Conservation (phyloP, 1,140 invertebrate genomes). For the Drosophila cardini region DNA sequence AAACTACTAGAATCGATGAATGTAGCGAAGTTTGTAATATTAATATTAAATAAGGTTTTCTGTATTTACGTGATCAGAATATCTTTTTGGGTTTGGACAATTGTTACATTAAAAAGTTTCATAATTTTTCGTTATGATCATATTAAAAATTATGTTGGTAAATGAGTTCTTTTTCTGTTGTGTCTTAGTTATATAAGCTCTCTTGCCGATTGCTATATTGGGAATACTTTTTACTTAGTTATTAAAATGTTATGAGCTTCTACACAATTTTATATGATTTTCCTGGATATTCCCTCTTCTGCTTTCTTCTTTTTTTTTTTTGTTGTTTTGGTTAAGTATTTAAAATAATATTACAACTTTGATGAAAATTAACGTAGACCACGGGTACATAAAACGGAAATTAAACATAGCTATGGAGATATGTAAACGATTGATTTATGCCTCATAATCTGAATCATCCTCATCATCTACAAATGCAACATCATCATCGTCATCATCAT, state of each 20-base stretch:
- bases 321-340: constrained; percentile 37
- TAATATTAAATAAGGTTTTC: constrained; percentile 17
- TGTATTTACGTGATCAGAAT: background rate
- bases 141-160: constrained; percentile 7
- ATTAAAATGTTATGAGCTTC: background rate
- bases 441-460: constrained; percentile 73
- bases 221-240: constrained; percentile 35
- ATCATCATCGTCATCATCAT: constrained; percentile 40
- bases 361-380: constrained; percentile 1
- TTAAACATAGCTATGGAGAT: background rate
- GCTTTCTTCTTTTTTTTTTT: background rate
- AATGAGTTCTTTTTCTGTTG: background rate
- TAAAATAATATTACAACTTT: constrained; percentile 33
- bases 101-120: constrained; percentile 11
- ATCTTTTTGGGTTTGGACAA: background rate
- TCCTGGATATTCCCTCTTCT: constrained; percentile 5
- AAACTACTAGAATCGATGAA: constrained; percentile 57
- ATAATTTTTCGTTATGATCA: constrained; percentile 6
- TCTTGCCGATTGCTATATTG: constrained; percentile 13
- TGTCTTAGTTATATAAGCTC: constrained; percentile 3
- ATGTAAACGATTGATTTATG: constrained; percentile 28
- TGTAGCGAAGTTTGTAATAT: constrained; percentile 62
- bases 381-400: background rate
- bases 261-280: no score
- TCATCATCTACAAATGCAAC: constrained; percentile 48